Evolutionary conservation across 2,113 vertebrate genomes (phyloP), one percentile per base, ranked within the genome.

Genomic region (Colinus virginianus): DNA sequence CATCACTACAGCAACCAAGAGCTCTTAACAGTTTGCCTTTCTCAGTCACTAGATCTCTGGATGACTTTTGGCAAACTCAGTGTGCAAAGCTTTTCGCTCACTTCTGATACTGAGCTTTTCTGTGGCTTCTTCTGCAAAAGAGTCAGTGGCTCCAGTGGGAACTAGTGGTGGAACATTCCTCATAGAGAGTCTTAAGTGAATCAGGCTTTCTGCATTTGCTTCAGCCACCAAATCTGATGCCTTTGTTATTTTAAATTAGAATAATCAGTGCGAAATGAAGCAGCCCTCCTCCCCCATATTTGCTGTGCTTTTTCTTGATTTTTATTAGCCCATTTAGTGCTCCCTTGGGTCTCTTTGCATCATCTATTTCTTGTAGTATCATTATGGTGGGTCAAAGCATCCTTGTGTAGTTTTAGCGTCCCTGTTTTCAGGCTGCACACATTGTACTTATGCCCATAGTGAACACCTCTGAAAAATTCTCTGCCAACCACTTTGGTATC

Each of bases 251-350:
- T 63, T 81, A 86, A 84, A 81, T 94, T 88, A 90, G 58, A 90
- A 90, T 84, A 83, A 94, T 88, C 58, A 61, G 53, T 64, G 45
- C 4, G 4, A 91, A 94, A 82, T 79, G 46, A 93, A 94, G 55
- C 77, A 89, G 68, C 30, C 56, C 38, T 92, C 81, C 76, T 93
- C 64, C 48, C 28, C 34, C n/a, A 36, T 92, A 84, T 96, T 81
- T 84, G 9, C 72, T 87, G 62, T 80, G n/a, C 28, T 94, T 68
- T 90, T 91, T 82, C 87, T 78, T 86, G 71, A 68, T 53, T 92
- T 96, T 94, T 94, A 88, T 94, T 88, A 88, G 69, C 22, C 63
- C 64, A 30, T 95, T 88, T 93, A 93, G 61, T 70, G 69, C 23
- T 94, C 85, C 56, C 78, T 71, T 83, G 90, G 62, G 88, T 79